phyloP scores from a whole-genome alignment of 2,888 invertebrate genomes.

The Cloeon dipterum region DNA sequence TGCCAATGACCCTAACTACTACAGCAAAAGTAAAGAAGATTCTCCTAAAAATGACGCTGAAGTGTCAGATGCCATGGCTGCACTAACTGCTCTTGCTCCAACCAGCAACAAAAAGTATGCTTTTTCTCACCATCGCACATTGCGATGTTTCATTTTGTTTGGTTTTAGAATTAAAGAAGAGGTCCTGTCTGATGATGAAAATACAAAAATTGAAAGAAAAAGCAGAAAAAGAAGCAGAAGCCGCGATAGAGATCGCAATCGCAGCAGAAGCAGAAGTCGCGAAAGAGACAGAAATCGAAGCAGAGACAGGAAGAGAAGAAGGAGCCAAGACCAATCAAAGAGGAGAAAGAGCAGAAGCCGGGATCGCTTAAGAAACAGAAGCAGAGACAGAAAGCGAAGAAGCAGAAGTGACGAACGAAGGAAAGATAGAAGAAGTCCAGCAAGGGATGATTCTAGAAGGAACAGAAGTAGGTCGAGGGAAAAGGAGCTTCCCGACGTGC shows the following conservation, averaged over 20 bases:
- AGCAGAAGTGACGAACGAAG: constrained; percentile 10
- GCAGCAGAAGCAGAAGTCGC: constrained; percentile 14
- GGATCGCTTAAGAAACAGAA: constrained; percentile 13
- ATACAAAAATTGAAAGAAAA: constrained; percentile 14
- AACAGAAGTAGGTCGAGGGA: constrained; percentile 5
- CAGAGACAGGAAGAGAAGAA: constrained; percentile 9
- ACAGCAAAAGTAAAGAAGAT: constrained; percentile 23
- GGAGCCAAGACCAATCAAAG: constrained; percentile 4
- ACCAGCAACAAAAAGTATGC: constrained; percentile 22
- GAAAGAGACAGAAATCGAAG: constrained; percentile 11
- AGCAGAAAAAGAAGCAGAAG: constrained; percentile 9
- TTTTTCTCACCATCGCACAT: too few species aligned
- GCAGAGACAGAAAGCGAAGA: constrained; percentile 12
- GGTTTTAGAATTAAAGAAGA: constrained; percentile 9
- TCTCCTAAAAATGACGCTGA: constrained; percentile 20
- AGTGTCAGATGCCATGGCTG: constrained; percentile 66
- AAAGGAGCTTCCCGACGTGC: constrained; percentile 19
- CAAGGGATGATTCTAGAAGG: constrained; percentile 5
- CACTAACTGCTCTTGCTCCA: constrained; percentile 64
- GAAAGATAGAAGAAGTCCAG: constrained; percentile 9
- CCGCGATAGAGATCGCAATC: constrained; percentile 6
- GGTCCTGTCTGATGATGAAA: too few species aligned
- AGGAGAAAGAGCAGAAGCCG: constrained; percentile 12
- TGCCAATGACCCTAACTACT: constrained; percentile 41
- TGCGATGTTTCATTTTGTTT: too few species aligned